A percentile compares a stretch with the other conserved stretches of the same genome.
These are phyloP conservation scores for Drosophila subpulchrella DNA, from an alignment of 1,140 invertebrate species.

Conservation along the genomic window DNA sequence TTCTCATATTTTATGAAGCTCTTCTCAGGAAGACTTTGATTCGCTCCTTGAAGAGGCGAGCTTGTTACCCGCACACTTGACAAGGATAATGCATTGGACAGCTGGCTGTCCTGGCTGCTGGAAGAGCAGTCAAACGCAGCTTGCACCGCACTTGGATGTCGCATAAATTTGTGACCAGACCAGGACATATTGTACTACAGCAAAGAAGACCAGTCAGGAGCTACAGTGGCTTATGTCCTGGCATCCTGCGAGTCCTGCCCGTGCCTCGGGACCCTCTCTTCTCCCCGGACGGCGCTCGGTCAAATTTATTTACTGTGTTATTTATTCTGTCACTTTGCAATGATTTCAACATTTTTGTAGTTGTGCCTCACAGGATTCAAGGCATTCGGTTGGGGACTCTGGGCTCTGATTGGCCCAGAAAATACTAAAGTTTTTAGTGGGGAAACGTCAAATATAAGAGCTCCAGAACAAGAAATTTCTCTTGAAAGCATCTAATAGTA, in stretches of 20 bases:
- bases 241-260: slow-evolving; percentile 16
- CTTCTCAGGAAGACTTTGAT: background rate
- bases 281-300: slow-evolving; percentile 21
- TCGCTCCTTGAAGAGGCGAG: slow-evolving; percentile 6
- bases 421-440: background rate
- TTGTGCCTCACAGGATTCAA: slow-evolving; percentile 9
- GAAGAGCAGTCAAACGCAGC: slow-evolving; percentile 16
- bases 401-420: slow-evolving; percentile 18
- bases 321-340: slow-evolving; percentile 71
- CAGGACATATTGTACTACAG: slow-evolving; percentile 22
- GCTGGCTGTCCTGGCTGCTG: slow-evolving; percentile 12
- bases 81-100: slow-evolving; percentile 32
- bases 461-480: too few relatives aligned
- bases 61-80: slow-evolving; percentile 13
- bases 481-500: too few relatives aligned
- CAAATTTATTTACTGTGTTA: slow-evolving; percentile 73
- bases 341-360: slow-evolving; percentile 49
- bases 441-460: background rate
- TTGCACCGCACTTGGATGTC: slow-evolving; percentile 22
- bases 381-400: slow-evolving; percentile 1
- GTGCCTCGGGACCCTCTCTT: slow-evolving; percentile 4
- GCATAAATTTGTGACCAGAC: slow-evolving; percentile 29
- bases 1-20: background rate
- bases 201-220: slow-evolving; percentile 17
- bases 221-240: slow-evolving; percentile 56